Conservation (phyloP, 2,797 vertebrate genomes). For the Ctenopoma kingsleyae region DNA sequence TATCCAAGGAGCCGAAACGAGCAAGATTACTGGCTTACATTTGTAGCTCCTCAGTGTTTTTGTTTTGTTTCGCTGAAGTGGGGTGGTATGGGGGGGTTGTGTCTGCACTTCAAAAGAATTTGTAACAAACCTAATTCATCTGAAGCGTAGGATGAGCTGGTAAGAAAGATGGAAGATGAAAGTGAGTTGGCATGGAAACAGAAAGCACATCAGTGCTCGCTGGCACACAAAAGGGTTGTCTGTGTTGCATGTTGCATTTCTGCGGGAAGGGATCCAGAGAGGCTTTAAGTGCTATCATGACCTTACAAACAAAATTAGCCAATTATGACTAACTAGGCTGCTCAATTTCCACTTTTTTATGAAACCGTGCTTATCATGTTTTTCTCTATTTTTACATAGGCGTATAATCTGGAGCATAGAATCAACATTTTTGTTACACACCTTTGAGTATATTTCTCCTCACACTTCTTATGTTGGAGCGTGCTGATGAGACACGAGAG, state of each 20-base stretch:
- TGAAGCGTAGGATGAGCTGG: conserved; percentile 90
- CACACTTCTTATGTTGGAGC: conserved; percentile 30
- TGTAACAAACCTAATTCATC: conserved; percentile 92
- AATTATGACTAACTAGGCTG: conserved; percentile 86
- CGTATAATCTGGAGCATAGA: conserved; percentile 67
- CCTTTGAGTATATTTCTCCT: conserved; percentile 57
- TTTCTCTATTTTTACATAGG: conserved; percentile 67
- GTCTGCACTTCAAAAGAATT: conserved; percentile 90
- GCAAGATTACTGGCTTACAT: conserved; percentile 86
- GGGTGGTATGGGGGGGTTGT: conserved; percentile 77
- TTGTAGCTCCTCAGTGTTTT: conserved; percentile 81
- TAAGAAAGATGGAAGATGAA: conserved; percentile 92
- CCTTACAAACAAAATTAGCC: conserved; percentile 87
- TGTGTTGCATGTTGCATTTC: conserved; percentile 82
- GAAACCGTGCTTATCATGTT: conserved; percentile 66
- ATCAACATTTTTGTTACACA: conserved; percentile 68
- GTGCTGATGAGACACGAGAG: conserved; percentile 28
- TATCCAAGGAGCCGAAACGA: conserved; percentile 81
- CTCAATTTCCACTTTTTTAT: conserved; percentile 80
- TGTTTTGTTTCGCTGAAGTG: conserved; percentile 89
- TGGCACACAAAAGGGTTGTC: conserved; percentile 87
- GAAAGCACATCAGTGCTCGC: conserved; percentile 88
- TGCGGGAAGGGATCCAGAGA: conserved; percentile 82
- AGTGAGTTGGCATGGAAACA: conserved; percentile 92
- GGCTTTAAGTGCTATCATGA: conserved; percentile 86